Base-by-base conservation (phyloP, 2,888 invertebrate genomes). In the Stomorhina lunata region DNA sequence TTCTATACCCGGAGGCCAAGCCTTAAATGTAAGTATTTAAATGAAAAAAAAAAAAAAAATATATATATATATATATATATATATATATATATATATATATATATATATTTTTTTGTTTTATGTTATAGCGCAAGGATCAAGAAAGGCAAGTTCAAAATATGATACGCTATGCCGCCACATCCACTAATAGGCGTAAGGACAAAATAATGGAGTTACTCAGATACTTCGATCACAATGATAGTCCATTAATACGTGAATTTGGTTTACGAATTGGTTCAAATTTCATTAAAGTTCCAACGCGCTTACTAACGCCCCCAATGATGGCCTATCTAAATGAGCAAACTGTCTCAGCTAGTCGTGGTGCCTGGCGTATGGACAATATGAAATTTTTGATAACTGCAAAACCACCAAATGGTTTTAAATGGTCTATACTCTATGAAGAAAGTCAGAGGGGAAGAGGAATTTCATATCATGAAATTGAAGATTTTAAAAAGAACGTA, bases 131-230 rank as follows among this genome's bases (percentile, higher is more conserved):
- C 25, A 98, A 98, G 90, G 92, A 99, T 88, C 95, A 94, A 5
- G 96, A 97, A 32, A 92, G 89, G 32, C 98, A 99, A 91, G 96
- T 98, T 0, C 92, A 95, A 0, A 93, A 93, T 0, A 98, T 99
- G 97, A 98, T 99, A 68, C 94, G 92, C 88, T 92, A 93, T 45
- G 96, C 99, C 0, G 98, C 99, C 0, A 95, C 97, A 0, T 93
- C 94, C 0, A 96, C 99, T 0, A 92, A 93, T 7, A 93, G 92
- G 10, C 93, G 99, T 22, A 96, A 96, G 88, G 84, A 90, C 0
- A 98, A 97, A 90, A 99, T 99, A 71, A 93, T 95, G 89, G 93
- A 93, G 63, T 77, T 90, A 34, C 71, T 91, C 0, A 2, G 40
- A 1, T 83, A 83, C 66, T 89, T 90, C 48, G 15, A 88, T 0